Percentiles rank a stretch among this genome's conserved stretches.
Conservation (phyloP, 2,888 invertebrate genomes). For the Brachyptera putata region DNA sequence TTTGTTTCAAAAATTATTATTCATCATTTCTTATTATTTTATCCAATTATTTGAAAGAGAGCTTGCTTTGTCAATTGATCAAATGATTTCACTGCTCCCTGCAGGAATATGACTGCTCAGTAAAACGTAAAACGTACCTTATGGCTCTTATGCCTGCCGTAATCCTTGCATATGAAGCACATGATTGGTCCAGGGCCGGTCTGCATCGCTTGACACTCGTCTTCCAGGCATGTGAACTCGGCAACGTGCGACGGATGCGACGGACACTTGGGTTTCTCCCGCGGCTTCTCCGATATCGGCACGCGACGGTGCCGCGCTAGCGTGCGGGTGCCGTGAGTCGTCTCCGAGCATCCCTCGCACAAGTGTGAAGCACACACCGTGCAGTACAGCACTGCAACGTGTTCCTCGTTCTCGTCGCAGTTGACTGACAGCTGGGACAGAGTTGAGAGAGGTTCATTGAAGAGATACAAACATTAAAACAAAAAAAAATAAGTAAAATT, state of each 20-base stretch:
- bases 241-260: slow-evolving; percentile 52
- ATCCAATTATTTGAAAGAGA: no score
- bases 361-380: slow-evolving; percentile 53
- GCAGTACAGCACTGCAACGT: slow-evolving; percentile 53
- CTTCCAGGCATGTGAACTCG: slow-evolving; percentile 54
- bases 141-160: slow-evolving; percentile 52
- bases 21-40: no score
- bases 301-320: slow-evolving; percentile 49
- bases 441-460: no score
- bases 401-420: slow-evolving; percentile 54
- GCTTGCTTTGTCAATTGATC: no score
- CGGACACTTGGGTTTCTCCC: slow-evolving; percentile 51
- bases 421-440: slow-evolving; percentile 44
- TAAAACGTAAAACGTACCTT: no score
- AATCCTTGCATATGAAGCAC: slow-evolving; percentile 57
- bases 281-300: slow-evolving; percentile 53
- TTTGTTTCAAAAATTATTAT: no score
- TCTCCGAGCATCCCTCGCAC: slow-evolving; percentile 51
- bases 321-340: slow-evolving; percentile 52
- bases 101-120: no score
- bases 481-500: no score
- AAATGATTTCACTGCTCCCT: no score
- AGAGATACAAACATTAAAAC: neutral
- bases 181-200: slow-evolving; percentile 45
- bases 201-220: slow-evolving; percentile 46